Base-by-base conservation (phyloP, 2,888 invertebrate genomes). In the Heliothis peltigera region DNA sequence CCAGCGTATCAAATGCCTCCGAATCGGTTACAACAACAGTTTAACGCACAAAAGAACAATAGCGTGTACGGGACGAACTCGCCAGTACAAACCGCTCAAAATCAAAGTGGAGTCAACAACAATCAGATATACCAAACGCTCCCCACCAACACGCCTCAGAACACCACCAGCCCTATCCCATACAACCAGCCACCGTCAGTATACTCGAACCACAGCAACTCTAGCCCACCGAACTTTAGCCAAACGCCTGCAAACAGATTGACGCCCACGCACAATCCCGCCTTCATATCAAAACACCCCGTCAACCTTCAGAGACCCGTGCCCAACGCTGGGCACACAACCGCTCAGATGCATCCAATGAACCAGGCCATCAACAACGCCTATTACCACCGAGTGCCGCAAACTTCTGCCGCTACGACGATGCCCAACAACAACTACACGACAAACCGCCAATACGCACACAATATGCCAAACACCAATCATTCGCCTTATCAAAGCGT, bases 401-500 rank as follows among this genome's bases (percentile, higher is more conserved):
- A 89, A 64, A 89, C 91, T 43, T 82, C 89, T 43, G 79, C 85
- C 28, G 69, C 86, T 6, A 70, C 89, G 5, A 75, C 89, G 49
- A 74, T 82, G 61, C 78, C 85, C 52, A 84, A 66, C 72, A 86
- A 80, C 61, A 88, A 86, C 72, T 90, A 89, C 77, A 81, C 83
- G 66, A 73, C 86, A 47, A 91, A 85, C 62, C 88, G 92, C 22
- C 93, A 89, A 67, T 89, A 86, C 70, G 84, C 80, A 64, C 89
- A 87, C 70, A 86, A 82, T 67, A 70, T 82, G 28, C 90, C 85
- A 72, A 86, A 74, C 78, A 59, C 64, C 35, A 89, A 85, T 71
- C 80, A 87, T 70, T 87, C 92, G 64, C 90, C 94, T 66, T 95
- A 95, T 88, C 95, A 95, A 91, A 91, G 91, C 81, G 90, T 94